Evolutionary conservation across 2,113 vertebrate genomes (phyloP), one percentile per base, ranked within the genome.

Genomic region (Anarrhichthys ocellatus): DNA sequence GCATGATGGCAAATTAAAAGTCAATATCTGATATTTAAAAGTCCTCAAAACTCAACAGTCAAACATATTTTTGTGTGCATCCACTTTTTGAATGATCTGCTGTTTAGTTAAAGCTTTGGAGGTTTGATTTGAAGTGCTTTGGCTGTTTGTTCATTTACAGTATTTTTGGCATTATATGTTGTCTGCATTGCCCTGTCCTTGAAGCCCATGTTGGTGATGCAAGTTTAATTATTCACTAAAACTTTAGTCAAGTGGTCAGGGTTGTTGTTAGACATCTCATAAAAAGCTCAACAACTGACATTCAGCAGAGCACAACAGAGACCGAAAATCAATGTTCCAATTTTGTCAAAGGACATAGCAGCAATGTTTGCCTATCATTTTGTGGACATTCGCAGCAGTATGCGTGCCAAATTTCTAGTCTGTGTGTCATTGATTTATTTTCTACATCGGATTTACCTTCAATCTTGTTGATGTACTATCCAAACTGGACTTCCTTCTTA

Each of bases 211-310:
- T 54, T 24, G 36, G 52, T 4, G 11, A 52, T 64, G 61, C 62
- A 56, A 29, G 27, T 82, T 92, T 50, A 86, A 91, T 89, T 83
- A 92, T 92, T 93, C 70, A 92, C 88, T 84, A 82, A 74, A 70
- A 68, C 69, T 64, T 76, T 56, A 58, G 81, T 88, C 84, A 86
- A 59, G 90, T 76, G 73, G 54, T 77, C 34, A 48, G 44, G 52
- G 40, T 76, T 76, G 70, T 67, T 77, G 73, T 87, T 78, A 84
- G 78, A 52, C 54, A 86, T 86, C 67, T 92, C 81, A 81, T 84
- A 85, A 91, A 90, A 70, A 52, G 24, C 38, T 59, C 66, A 81
- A 66, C 61, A 71, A 70, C 62, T 90, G 85, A 91, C 85, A 88
- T 91, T 89, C 83, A 63, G 67, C 56, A 54, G 46, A 69, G 83